Evolutionary conservation across 2,797 vertebrate species (phyloP).

Genomic region (Hephaestus fuliginosus): DNA sequence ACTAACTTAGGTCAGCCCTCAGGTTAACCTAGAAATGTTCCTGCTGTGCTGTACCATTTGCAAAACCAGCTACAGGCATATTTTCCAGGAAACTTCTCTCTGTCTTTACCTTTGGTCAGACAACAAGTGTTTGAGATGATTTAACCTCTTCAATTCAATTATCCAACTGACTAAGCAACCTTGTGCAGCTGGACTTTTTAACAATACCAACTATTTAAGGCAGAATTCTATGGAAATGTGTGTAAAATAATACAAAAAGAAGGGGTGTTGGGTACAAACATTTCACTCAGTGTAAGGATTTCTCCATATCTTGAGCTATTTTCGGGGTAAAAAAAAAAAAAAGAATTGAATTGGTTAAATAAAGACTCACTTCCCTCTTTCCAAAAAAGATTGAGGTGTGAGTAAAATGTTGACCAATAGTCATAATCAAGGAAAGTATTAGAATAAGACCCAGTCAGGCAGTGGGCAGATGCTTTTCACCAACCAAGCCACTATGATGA

Average conservation of each 20-base stretch:
- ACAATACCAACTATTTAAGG: no score
- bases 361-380: background rate
- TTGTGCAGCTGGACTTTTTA: background rate
- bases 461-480: background rate
- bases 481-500: background rate
- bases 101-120: background rate
- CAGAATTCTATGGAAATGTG: no score
- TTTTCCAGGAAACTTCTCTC: background rate
- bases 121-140: background rate
- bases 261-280: background rate
- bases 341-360: background rate
- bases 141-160: background rate
- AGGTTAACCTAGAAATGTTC: background rate
- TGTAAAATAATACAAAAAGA: background rate
- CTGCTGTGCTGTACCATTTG: background rate
- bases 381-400: background rate
- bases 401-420: background rate
- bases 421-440: background rate
- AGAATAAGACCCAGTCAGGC: background rate
- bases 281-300: background rate
- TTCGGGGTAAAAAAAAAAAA: background rate
- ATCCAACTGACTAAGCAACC: background rate
- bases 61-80: background rate
- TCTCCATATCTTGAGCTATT: background rate
- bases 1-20: background rate